Conservation (phyloP, 37 sponge, comb jelly and placozoan genomes). For the Crambe crambe region DNA sequence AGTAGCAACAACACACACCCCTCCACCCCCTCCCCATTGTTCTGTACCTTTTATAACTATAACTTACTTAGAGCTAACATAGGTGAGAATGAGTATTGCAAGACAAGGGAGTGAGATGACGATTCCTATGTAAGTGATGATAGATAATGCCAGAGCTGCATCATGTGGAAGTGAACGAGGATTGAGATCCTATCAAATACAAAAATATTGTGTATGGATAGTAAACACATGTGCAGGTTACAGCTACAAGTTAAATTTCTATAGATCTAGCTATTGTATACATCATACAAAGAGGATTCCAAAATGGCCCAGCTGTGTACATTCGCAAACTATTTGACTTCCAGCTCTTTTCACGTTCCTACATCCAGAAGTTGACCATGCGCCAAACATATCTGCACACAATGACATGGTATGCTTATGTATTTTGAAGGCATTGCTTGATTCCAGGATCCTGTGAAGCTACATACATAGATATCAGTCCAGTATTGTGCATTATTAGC, state of each 20-base stretch:
- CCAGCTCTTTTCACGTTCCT: not conserved
- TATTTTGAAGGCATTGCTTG: too few species aligned
- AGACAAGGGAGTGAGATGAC: conserved; percentile 53
- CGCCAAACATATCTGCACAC: conserved; percentile 24
- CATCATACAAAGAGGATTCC: conserved; percentile 41
- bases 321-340: not conserved
- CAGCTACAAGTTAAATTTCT: too few species aligned
- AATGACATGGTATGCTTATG: too few species aligned
- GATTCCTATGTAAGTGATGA: conserved; percentile 62
- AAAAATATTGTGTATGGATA: too few species aligned
- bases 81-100: conserved; percentile 28
- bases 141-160: conserved; percentile 9
- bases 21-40: too few species aligned
- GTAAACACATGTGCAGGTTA: too few species aligned
- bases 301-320: conserved; percentile 37
- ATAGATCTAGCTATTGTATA: too few species aligned
- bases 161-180: conserved; percentile 1
- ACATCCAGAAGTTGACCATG: conserved; percentile 38
- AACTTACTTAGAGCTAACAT: conserved; percentile 60
- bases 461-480: not conserved
- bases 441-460: too few species aligned
- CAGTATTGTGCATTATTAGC: too few species aligned
- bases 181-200: conserved; percentile 56
- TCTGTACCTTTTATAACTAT: too few species aligned
- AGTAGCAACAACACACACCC: too few species aligned